Evolutionary conservation across 2,888 invertebrate genomes (phyloP), one percentile per base, ranked within the genome.

Genomic region (Fissipunctia ypsillon): DNA sequence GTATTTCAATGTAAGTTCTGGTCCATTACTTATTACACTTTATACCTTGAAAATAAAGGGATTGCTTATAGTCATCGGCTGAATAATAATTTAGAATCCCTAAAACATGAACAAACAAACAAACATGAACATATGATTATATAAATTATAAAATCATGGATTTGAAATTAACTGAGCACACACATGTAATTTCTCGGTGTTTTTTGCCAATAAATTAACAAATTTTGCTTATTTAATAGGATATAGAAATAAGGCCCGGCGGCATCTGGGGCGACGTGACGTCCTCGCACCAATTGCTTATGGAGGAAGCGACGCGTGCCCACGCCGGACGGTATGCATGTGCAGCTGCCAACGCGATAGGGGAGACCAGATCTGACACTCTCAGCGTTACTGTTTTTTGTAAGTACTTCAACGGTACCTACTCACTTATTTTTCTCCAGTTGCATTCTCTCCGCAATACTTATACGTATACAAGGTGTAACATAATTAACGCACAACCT

Each of bases 1-100:
- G 96, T 96, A 93, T 88, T 96, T 93, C 88, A 95, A 96, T 91
- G 96, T 96, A 85, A 95, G 95, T 38, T 5, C n/a, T 35, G n/a
- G 2, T 9, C 4, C 9, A 16, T 57, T 14, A 57, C 31, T 28
- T 10, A 28, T 31, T 54, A 28, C 16, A 28, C 28, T 57, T 22
- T 22, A 25, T 25, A 52, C 31, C 12, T 57, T 31, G 19, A 22
- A 31, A 22, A 22, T 19, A 31, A 31, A 56, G 28, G 7, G 4
- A 12, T 5, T 14, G n/a, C n/a, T 50, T 50, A 3, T n/a, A 50
- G 12, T n/a, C n/a, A n/a, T n/a, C 50, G n/a, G 10, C 25, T 25
- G 14, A 16, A 25, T 16, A 54, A 28, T 54, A 28, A 54, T 54
- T 54, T 19, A 9, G 16, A n/a, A 9, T 38, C 16, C n/a, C n/a